phyloP scores from a whole-genome alignment of 2,113 vertebrate genomes.

The Catagonus wagneri region DNA sequence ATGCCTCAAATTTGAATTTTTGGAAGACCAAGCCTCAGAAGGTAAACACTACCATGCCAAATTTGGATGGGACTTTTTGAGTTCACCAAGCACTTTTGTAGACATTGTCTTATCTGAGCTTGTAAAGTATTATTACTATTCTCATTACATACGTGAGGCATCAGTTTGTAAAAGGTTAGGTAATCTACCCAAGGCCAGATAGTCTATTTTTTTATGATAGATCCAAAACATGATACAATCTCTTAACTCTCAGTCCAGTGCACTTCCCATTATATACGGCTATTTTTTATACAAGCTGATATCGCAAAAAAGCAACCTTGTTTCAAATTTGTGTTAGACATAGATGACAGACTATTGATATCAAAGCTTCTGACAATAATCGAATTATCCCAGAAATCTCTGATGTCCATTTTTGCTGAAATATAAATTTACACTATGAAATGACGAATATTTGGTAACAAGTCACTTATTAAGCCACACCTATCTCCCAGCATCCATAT shows the following conservation, averaged over 20 bases:
- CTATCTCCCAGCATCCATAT: background rate
- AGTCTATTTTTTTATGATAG: background rate
- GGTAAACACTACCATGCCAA: background rate
- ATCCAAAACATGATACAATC: background rate
- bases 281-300: background rate
- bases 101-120: background rate
- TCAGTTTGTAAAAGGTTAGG: background rate
- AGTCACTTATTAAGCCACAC: background rate
- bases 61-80: background rate
- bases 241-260: background rate
- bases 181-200: background rate
- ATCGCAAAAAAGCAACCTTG: slow-evolving; percentile 31
- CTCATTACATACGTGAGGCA: background rate
- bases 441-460: slow-evolving; percentile 7
- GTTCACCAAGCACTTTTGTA: slow-evolving; percentile 6
- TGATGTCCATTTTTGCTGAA: slow-evolving; percentile 34
- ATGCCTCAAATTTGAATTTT: slow-evolving; percentile 26
- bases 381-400: background rate
- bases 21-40: slow-evolving; percentile 22
- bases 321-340: slow-evolving; percentile 10
- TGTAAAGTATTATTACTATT: background rate
- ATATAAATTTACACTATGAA: background rate
- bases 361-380: background rate
- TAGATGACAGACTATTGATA: background rate
- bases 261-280: background rate